A percentile compares a stretch with the other conserved stretches of the same genome.
Conservation (phyloP, 2,888 invertebrate species). For the Hydroisotoma schaefferi region DNA sequence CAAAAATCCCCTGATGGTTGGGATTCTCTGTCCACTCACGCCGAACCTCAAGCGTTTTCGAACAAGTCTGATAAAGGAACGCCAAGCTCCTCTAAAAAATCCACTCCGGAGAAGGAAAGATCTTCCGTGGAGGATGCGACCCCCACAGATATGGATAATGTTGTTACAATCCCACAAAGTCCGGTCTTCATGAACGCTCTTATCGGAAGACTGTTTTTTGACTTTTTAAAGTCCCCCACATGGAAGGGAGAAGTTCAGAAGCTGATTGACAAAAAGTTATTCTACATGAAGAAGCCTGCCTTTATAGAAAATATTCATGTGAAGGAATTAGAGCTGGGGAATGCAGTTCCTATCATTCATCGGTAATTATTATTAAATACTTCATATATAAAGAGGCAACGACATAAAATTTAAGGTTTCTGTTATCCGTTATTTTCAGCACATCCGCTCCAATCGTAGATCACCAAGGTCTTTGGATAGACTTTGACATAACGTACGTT, state of each 20-base stretch:
- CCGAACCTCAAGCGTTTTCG: neutral
- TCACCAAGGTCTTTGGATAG: conserved; percentile 82
- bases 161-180: conserved; percentile 51
- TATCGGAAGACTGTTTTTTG: conserved; percentile 73
- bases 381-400: neutral
- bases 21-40: conserved; percentile 11
- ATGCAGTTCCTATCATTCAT: conserved; percentile 64
- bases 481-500: conserved; percentile 74
- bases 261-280: conserved; percentile 79
- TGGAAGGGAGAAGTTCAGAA: conserved; percentile 69
- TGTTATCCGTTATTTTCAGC: conserved; percentile 49
- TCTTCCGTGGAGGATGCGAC: conserved; percentile 21
- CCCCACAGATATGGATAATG: conserved; percentile 21
- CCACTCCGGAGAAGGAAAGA: conserved; percentile 16
- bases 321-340: conserved; percentile 69
- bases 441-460: conserved; percentile 67
- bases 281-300: conserved; percentile 80
- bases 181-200: conserved; percentile 74
- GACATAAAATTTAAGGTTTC: too few relatives aligned
- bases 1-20: neutral
- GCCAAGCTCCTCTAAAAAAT: conserved; percentile 32
- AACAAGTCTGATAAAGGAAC: conserved; percentile 13
- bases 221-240: conserved; percentile 69
- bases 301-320: conserved; percentile 81
- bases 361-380: too few relatives aligned